Evolutionary conservation across 2,113 vertebrate species (phyloP), one percentile per base, ranked within the genome.

Genomic region (Engystomops pustulosus): DNA sequence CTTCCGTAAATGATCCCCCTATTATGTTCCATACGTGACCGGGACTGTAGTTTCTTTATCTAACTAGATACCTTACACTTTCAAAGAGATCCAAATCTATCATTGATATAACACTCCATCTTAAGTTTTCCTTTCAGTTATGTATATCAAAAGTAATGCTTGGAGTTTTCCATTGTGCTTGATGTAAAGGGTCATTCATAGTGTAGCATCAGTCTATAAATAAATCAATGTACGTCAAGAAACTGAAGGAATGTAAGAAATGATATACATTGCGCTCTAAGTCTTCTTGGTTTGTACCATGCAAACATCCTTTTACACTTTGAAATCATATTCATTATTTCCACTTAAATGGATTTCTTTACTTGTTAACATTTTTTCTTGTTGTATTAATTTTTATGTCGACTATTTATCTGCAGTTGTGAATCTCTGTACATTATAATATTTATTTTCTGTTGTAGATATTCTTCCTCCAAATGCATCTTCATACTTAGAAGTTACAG

Each of bases 401-500:
- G n/a, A 14, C 30, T 58, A 47, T 12, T 36, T 32, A 27, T n/a
- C 18, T 69, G 67, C 18, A 69, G 11, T 75, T 25, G n/a, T 65
- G 6, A 62, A 1, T 14, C 27, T 62, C 3, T 67, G 1, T 32
- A 5, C 12, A 9, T 65, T 68, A 34, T 23, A 12, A 62, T 69
- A 45, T 86, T 86, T 76, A 68, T 71, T 55, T 82, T 86, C 86
- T 36, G 88, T 86, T 89, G 75, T 93, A 99, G 98, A 95, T 87
- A 91, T 93, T 75, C 94, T 93, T 7, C 97, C 96, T 80, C 96
- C 96, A 27, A 86, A 94, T 88, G 90, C 93, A 23, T 92, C 96
- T 72, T 97, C 95, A 10, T 99, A 96, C 87, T 90, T 99, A 92
- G 98, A 99, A 91, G 95, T 99, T 87, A 95, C 96, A 2, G 97